These are phyloP conservation scores for Microtus richardsoni DNA, from an alignment of 2,113 vertebrate genomes.

Conservation along the genomic window DNA sequence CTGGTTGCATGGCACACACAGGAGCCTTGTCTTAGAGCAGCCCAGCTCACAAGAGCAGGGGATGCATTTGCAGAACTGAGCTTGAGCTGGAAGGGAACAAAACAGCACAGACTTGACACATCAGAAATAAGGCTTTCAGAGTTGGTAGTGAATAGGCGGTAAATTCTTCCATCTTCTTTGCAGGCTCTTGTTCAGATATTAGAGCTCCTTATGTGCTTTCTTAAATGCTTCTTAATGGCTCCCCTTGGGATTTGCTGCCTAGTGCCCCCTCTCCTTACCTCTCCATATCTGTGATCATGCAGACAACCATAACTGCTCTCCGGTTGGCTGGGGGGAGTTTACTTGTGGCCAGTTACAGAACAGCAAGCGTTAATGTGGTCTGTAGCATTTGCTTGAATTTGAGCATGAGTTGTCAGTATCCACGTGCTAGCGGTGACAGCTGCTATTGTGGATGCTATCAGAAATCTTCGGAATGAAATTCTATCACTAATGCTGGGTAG, in stretches of 20 bases:
- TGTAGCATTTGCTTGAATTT: constrained; percentile 22
- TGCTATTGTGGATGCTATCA: background rate
- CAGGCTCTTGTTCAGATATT: background rate
- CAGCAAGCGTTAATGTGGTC: background rate
- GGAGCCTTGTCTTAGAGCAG: background rate
- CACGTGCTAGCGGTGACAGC: background rate
- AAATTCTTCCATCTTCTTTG: background rate
- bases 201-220: background rate
- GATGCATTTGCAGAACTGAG: background rate
- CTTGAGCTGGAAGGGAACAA: background rate
- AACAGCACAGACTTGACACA: background rate
- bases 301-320: background rate
- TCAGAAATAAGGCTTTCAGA: background rate
- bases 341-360: background rate
- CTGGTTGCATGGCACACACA: fast-evolving
- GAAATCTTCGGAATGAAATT: background rate
- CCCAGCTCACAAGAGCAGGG: background rate
- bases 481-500: background rate
- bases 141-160: background rate
- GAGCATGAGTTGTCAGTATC: constrained; percentile 15
- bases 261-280: background rate
- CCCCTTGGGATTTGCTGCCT: background rate
- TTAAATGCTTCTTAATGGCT: background rate
- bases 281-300: background rate
- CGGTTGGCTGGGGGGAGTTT: background rate